A percentile compares a stretch with the other conserved stretches of the same genome.
Conservation (phyloP, 2,888 invertebrate genomes). For the Metopia argyrocephala region DNA sequence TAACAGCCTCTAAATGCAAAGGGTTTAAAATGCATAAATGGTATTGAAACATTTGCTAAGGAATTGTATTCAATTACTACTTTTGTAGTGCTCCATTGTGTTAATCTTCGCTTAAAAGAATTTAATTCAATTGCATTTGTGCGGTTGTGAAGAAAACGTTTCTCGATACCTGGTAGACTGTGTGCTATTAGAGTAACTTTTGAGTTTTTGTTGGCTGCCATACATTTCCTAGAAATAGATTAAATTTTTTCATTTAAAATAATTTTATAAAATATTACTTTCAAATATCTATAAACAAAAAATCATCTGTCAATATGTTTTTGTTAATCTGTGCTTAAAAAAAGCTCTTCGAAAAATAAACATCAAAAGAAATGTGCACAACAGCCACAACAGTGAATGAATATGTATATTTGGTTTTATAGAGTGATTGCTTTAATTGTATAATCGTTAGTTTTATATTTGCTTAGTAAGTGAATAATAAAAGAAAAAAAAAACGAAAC, state of each 20-base stretch:
- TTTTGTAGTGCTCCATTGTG: background rate
- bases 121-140: background rate
- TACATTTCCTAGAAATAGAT: background rate
- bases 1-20: background rate
- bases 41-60: background rate
- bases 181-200: background rate
- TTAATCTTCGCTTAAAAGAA: background rate
- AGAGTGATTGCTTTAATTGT: constrained; percentile 26
- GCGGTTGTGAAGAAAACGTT: background rate
- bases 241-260: background rate
- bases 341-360: background rate
- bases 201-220: too few species aligned
- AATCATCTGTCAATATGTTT: too few species aligned
- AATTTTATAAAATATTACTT: background rate
- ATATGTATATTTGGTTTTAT: background rate
- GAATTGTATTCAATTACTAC: background rate
- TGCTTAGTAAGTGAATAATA: background rate
- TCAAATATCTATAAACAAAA: background rate
- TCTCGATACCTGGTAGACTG: background rate
- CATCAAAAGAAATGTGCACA: background rate
- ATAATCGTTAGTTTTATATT: constrained; percentile 22
- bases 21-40: background rate
- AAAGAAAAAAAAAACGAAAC: background rate
- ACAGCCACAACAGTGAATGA: background rate
- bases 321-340: too few species aligned